These are phyloP conservation scores for Grus americana DNA, from an alignment of 2,113 vertebrate species.

Conservation along the genomic window DNA sequence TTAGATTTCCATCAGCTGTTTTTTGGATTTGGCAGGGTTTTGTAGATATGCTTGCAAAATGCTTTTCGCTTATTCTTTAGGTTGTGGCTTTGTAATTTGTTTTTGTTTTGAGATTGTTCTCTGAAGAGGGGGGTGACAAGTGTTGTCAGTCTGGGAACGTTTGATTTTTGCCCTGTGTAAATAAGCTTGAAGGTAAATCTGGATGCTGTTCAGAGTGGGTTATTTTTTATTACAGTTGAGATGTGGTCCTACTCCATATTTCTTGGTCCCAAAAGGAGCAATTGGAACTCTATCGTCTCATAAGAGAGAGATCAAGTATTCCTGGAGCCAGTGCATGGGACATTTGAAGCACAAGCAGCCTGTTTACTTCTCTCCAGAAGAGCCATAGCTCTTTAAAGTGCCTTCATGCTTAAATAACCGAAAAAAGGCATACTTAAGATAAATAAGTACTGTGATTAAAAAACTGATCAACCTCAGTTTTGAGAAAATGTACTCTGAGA, in stretches of 20 bases:
- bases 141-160: neutral
- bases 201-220: neutral
- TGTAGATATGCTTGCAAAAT: neutral
- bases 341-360: neutral
- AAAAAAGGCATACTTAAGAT: neutral
- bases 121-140: neutral
- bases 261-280: slow-evolving; percentile 1
- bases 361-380: slow-evolving; percentile 24
- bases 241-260: neutral
- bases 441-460: neutral
- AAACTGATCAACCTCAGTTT: neutral
- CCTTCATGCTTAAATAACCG: neutral
- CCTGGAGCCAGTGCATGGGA: neutral
- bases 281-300: neutral
- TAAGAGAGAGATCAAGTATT: slow-evolving; percentile 29
- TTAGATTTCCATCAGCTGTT: neutral
- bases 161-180: neutral
- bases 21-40: neutral
- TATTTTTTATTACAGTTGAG: neutral
- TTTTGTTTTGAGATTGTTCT: neutral
- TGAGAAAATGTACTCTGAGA: neutral
- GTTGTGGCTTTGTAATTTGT: neutral
- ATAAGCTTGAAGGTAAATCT: neutral
- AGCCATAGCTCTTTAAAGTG: neutral
- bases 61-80: neutral